A percentile compares a stretch with the other conserved stretches of the same genome.
Evolutionary conservation across 2,797 vertebrate species (phyloP).

Genomic region (Petrocephalus schoutedeni): DNA sequence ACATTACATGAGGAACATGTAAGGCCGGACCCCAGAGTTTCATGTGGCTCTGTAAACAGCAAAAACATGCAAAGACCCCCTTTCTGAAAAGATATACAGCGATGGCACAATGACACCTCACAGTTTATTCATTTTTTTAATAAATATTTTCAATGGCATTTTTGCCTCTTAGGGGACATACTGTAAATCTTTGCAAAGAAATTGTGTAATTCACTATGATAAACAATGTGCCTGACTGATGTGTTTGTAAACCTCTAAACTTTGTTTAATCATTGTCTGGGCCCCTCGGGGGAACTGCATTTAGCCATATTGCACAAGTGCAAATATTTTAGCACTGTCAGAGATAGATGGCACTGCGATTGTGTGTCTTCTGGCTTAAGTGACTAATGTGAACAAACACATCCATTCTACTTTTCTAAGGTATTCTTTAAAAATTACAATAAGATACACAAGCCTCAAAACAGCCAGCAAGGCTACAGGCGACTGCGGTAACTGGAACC

Average conservation of each 20-base stretch:
- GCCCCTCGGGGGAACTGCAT: not conserved
- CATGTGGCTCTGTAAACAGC: not conserved
- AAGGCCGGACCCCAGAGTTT: not conserved
- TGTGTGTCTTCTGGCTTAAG: not conserved
- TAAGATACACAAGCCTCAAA: not conserved
- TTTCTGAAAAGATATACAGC: not conserved
- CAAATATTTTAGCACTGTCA: not conserved
- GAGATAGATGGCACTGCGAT: not conserved
- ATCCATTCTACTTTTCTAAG: not conserved
- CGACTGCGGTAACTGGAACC: not conserved
- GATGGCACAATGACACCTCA: not conserved
- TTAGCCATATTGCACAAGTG: not conserved
- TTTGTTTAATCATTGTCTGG: not conserved
- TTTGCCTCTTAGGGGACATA: not conserved
- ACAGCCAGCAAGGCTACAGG: not conserved
- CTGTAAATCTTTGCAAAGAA: not conserved
- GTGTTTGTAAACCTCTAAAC: conserved; percentile 4
- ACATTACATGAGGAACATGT: not conserved
- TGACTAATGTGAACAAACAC: conserved; percentile 6
- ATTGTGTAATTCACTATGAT: not conserved
- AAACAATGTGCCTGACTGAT: not conserved
- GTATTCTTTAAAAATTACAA: not conserved
- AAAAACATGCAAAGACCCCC: not conserved
- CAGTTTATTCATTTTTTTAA: too few species aligned
- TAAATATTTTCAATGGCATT: not conserved